phyloP scores from a whole-genome alignment of 2,888 invertebrate species.

The Dasysyrphus tricinctus region DNA sequence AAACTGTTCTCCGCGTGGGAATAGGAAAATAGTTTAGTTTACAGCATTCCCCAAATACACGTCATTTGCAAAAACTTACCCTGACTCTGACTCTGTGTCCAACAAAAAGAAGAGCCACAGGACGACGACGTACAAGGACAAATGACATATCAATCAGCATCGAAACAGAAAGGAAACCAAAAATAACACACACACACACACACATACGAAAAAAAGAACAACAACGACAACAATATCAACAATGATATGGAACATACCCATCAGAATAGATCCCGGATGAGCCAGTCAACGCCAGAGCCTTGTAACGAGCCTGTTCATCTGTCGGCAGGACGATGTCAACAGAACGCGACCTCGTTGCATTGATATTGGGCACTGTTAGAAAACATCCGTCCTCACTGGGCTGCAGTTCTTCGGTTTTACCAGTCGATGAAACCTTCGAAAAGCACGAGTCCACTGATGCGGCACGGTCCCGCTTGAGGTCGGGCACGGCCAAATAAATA shows the following conservation, averaged over 20 bases:
- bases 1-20: neutral
- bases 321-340: slow-evolving; percentile 95
- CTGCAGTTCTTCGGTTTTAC: slow-evolving; percentile 88
- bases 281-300: slow-evolving; percentile 90
- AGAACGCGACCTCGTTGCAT: slow-evolving; percentile 90
- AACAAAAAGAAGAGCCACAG: slow-evolving; percentile 27
- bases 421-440: slow-evolving; percentile 89
- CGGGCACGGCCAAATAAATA: slow-evolving; percentile 92
- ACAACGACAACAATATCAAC: slow-evolving; percentile 59
- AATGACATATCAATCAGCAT: slow-evolving; percentile 63
- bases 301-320: slow-evolving; percentile 92
- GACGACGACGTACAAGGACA: slow-evolving; percentile 22
- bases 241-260: slow-evolving; percentile 78
- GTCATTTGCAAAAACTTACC: slow-evolving; percentile 27
- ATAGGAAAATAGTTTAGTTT: neutral
- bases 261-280: slow-evolving; percentile 80
- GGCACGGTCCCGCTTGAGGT: slow-evolving; percentile 92
- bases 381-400: slow-evolving; percentile 86
- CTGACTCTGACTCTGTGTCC: neutral
- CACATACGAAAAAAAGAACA: slow-evolving; percentile 28
- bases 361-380: slow-evolving; percentile 89
- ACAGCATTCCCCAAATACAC: slow-evolving; percentile 5
- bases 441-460: slow-evolving; percentile 95
- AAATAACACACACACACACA: slow-evolving; percentile 22
- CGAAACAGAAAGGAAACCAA: slow-evolving; percentile 32